Evolutionary conservation across 2,113 vertebrate genomes (phyloP), one percentile per base, ranked within the genome.

Genomic region (Melanotaenia duboulayi): DNA sequence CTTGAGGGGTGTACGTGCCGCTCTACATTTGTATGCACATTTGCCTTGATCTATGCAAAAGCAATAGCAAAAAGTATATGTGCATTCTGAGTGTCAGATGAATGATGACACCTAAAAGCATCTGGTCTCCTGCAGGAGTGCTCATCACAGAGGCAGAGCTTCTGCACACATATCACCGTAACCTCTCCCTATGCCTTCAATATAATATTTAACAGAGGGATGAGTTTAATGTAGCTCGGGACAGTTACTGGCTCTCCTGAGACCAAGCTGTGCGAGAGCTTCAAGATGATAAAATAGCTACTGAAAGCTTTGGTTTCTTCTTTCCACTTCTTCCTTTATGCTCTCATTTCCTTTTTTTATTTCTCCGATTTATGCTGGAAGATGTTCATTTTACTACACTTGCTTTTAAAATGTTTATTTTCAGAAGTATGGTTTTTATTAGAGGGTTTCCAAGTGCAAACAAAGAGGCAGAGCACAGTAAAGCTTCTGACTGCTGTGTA

Each of bases 121-220:
- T 56, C 58, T 57, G 17, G 68, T 79, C 52, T 75, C 42, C 65
- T 42, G 59, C 65, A 80, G 54, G 25, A 46, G 50, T 51, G 39
- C 65, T 70, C 46, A 61, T 71, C 40, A 67, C 39, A 69, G 63
- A 76, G 64, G 42, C n/a, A 66, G 19, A 56, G 48, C 61, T 65
- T 35, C 44, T 55, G 55, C 62, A 59, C 20, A 28, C 14, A 28
- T 28, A 42, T 32, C n/a, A 32, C 22, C 35, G 5, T 42, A 35
- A 13, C 48, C 7, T 69, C 56, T 66, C 68, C 20, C 65, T 54
- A 3, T 58, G 42, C 58, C 55, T 40, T 57, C 39, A 46, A 75
- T 80, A 57, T 64, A 79, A 76, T 81, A 78, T 89, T 82, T 66
- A 82, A 66, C 46, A 76, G 78, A 65, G 25, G 17, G 76, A 69